A percentile compares a stretch with the other conserved stretches of the same genome.
Evolutionary conservation across 2,797 vertebrate species (phyloP).

Genomic region (Falco concolor): DNA sequence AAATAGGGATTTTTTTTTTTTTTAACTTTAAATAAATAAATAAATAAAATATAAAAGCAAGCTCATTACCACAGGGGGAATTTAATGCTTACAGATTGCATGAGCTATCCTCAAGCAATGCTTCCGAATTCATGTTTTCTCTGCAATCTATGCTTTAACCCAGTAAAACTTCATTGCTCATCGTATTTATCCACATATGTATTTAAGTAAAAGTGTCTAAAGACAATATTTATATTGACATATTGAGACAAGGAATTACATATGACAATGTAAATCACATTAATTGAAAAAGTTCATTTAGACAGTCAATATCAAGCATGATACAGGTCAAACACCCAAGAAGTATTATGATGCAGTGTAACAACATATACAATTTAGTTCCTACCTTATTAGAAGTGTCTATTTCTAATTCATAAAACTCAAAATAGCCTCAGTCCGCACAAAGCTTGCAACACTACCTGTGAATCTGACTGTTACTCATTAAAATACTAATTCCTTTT

Average conservation of each 20-base stretch:
- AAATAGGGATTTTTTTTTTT: background rate
- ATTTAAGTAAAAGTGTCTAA: background rate
- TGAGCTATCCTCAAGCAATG: background rate
- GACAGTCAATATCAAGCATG: background rate
- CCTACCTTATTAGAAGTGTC: background rate
- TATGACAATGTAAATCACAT: background rate
- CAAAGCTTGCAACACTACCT: background rate
- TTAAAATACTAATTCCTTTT: background rate
- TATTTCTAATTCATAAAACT: background rate
- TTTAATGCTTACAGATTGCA: background rate
- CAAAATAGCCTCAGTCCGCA: background rate
- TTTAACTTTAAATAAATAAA: background rate
- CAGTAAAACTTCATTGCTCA: background rate
- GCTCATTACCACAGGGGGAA: background rate
- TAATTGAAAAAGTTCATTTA: background rate
- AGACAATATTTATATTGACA: background rate
- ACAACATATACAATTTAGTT: background rate
- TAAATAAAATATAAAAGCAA: background rate
- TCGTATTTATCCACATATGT: background rate
- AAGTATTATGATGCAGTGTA: background rate
- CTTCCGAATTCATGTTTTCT: background rate
- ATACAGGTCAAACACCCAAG: background rate
- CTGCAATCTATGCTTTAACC: background rate
- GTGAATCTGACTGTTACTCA: background rate
- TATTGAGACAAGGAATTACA: background rate